Evolutionary conservation across 2,113 vertebrate genomes (phyloP), one percentile per base, ranked within the genome.

Genomic region (Phyllostomus hastatus): DNA sequence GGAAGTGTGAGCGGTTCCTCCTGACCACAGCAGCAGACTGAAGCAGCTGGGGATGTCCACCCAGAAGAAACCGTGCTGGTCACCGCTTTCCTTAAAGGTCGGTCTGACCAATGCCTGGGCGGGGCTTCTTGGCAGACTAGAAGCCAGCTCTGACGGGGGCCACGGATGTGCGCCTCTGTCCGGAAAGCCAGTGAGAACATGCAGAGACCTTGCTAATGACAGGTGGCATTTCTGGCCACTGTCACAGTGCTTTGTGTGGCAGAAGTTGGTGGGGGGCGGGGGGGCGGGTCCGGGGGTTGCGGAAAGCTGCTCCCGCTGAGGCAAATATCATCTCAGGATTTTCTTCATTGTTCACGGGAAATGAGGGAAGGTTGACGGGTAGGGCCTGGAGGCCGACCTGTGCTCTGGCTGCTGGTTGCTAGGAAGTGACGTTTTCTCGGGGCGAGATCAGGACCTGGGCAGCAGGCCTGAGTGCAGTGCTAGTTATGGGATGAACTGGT

Each of bases 111-210:
- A 31, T 54, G 72, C 14, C 22, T 22, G 52, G 41, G 31, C 1
- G 48, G 79, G 50, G 26, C 43, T 35, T 20, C 7, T 83, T 54
- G 61, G 54, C 19, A 19, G 31, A 22, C 8, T 0, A 7, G 50
- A n/a, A 43, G 38, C 66, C 81, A 64, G 59, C 14, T 52, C 24
- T 1, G 17, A 1, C 2, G 26, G 80, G 35, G 64, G 43, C 3
- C 0, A 0, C 1, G 0, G 69, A 50, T 19, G 46, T 5, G 17
- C 14, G 10, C 26, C 0, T 88, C 61, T n/a, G 26, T 33, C 28
- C 0, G 3, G 31, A 76, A 46, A 76, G 48, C 91, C 67, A 3
- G 0, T 4, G 46, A 38, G 73, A 83, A 2, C 11, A 28, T 2
- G 4, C 3, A 8, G 33, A 48, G 41, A 24, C 15, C 28, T 28